phyloP scores from a whole-genome alignment of 1,140 invertebrate genomes.

The Bombus sibiricus region DNA sequence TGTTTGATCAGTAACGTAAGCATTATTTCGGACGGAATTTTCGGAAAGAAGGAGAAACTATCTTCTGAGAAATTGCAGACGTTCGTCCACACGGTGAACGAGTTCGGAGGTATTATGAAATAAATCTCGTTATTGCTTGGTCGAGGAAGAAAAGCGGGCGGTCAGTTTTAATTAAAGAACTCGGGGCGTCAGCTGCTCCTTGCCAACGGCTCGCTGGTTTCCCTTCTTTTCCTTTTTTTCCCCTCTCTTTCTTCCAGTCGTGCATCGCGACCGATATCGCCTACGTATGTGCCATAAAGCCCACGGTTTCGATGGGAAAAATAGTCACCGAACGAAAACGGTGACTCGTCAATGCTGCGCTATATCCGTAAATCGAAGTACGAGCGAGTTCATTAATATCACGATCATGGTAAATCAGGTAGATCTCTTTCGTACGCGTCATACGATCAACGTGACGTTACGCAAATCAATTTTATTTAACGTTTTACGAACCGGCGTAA shows the following conservation, averaged over 20 bases:
- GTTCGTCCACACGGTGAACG: conserved; percentile 64
- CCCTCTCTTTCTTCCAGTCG: conserved; percentile 21
- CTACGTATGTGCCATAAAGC: conserved; percentile 64
- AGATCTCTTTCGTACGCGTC: not conserved
- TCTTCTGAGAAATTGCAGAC: conserved; percentile 67
- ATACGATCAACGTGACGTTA: not conserved
- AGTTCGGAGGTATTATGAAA: conserved; percentile 76
- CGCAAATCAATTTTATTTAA: not conserved
- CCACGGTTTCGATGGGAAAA: conserved; percentile 51
- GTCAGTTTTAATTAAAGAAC: conserved; percentile 81
- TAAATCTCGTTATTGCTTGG: conserved; percentile 79
- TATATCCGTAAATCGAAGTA: too few species aligned
- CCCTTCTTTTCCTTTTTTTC: conserved; percentile 58
- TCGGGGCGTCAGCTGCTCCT: conserved; percentile 78
- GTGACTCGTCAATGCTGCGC: not conserved
- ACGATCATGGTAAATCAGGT: not conserved
- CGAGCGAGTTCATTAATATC: not conserved
- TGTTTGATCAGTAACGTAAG: conserved; percentile 27
- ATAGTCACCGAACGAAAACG: conserved; percentile 1
- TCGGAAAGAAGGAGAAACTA: conserved; percentile 51
- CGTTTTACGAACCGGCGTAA: not conserved
- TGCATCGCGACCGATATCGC: conserved; percentile 70
- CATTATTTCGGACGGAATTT: conserved; percentile 49
- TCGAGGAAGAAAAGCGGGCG: conserved; percentile 75
- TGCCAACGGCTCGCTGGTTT: conserved; percentile 69